Conservation (phyloP, 2,888 invertebrate species). For the Tanaodytes sp. region DNA sequence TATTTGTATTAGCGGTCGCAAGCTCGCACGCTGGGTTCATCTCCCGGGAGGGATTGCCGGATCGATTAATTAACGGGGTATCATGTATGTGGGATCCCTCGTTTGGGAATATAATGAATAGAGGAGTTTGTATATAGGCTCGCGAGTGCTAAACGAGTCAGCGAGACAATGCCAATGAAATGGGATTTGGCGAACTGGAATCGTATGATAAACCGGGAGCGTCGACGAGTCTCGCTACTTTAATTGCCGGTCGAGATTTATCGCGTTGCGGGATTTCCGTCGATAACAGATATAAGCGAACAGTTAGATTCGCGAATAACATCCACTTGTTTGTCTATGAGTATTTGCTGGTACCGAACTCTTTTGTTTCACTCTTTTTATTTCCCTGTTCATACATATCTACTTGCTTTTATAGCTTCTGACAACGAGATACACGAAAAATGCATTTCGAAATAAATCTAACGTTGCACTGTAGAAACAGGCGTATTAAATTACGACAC, state of each 20-base stretch:
- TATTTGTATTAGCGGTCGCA: no score
- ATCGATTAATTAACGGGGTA: constrained; percentile 20
- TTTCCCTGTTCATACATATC: no score
- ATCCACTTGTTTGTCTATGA: constrained; percentile 14
- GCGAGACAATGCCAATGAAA: constrained; percentile 25
- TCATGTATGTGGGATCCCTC: constrained; percentile 22
- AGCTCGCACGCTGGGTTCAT: no score
- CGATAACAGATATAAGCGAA: constrained; percentile 12
- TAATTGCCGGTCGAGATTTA: constrained; percentile 26
- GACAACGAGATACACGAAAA: no score
- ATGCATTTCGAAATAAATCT: no score
- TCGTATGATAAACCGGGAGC: constrained; percentile 19
- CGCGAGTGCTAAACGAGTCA: constrained; percentile 19
- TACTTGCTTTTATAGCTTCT: no score
- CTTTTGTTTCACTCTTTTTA: no score
- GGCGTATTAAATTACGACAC: no score
- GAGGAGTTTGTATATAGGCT: constrained; percentile 27
- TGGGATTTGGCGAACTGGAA: constrained; percentile 15
- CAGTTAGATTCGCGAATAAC: constrained; percentile 6
- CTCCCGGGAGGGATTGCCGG: no score
- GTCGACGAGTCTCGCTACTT: constrained; percentile 5
- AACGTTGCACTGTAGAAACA: no score
- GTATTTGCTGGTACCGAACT: no score
- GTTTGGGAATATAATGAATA: constrained; percentile 26
- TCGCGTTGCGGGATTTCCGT: constrained; percentile 7